Percentiles rank a stretch among this genome's conserved stretches.
Conservation (phyloP, 2,797 vertebrate species). For the Hoplostethus mediterraneus region DNA sequence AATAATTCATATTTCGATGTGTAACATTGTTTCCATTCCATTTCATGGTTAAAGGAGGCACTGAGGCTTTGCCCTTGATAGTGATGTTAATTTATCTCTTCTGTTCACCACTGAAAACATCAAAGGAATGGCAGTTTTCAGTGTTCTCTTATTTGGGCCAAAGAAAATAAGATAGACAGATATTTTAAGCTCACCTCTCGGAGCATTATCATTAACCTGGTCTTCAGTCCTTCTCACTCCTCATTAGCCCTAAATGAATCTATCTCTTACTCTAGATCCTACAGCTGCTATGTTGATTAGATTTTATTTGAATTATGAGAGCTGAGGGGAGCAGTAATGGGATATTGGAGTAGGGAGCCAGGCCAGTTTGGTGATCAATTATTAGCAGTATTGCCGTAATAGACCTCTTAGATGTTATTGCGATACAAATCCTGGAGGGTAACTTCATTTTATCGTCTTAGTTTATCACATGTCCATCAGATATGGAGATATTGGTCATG, state of each 20-base stretch:
- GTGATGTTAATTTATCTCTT: neutral
- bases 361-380: slow-evolving; percentile 73
- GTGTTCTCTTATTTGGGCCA: neutral
- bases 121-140: neutral
- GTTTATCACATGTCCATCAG: neutral
- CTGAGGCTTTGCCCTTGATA: slow-evolving; percentile 13
- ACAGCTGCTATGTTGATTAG: slow-evolving; percentile 66
- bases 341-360: slow-evolving; percentile 53
- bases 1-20: slow-evolving; percentile 33
- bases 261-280: slow-evolving; percentile 48
- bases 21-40: slow-evolving; percentile 11
- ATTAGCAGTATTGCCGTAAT: slow-evolving; percentile 64
- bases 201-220: slow-evolving; percentile 10
- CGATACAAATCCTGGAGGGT: slow-evolving; percentile 11
- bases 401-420: slow-evolving; percentile 33
- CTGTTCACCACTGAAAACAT: neutral
- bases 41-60: neutral
- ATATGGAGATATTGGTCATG: neutral
- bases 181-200: slow-evolving; percentile 20
- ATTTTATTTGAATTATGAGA: slow-evolving; percentile 63
- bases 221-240: slow-evolving; percentile 35
- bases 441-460: slow-evolving; percentile 8
- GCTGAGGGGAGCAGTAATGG: slow-evolving; percentile 66
- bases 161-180: slow-evolving; percentile 3
- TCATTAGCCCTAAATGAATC: slow-evolving; percentile 55